Evolutionary conservation across 1,140 invertebrate genomes (phyloP), one percentile per base, ranked within the genome.

Genomic region (Metopolophium dirhodum): DNA sequence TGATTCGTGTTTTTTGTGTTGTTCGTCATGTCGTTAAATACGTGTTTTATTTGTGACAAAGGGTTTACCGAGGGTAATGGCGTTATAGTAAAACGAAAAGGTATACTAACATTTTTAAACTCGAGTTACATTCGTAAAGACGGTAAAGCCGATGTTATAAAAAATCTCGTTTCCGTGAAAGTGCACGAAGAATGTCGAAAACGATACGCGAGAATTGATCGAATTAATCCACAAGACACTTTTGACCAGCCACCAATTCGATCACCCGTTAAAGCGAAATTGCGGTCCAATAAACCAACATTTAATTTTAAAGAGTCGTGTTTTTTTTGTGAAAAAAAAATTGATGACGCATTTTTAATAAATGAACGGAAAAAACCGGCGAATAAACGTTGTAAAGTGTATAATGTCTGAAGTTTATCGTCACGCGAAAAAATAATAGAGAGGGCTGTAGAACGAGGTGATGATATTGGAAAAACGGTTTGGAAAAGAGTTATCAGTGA

Each of bases 301-400:
- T 93, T 86, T 86, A 26, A 85, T 85, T 54, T 93, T 18, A 92
- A 92, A 77, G 35, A 14, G 45, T 20, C 54, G 30, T 93, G 77
- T 93, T 82, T 85, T 93, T 83, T 93, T 47, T 54, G n/a, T 41
- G 49, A 30, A 0, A 26, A 92, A 49, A 47, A 82, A 7, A 77
- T 77, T 83, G 85, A 87, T 87, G 23, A 87, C 26, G 14, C 30
- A 49, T 87, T 87, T 87, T 87, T 87, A 87, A 77, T 22, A 41
- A 92, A 35, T 82, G 90, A 92, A 77, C 30, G 18, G 41, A 92
- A 68, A 83, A 82, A 92, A 92, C 35, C 91, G 9, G 91, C 47
- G 83, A 68, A 37, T 45, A 77, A 47, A 47, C 51, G 37, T 35
- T n/a, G 41, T 30, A 68, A 57, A 61, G 41, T 47, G 3, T 45